Evolutionary conservation across 1,140 invertebrate species (phyloP).

Genomic region (Protaetia brevitarsis): DNA sequence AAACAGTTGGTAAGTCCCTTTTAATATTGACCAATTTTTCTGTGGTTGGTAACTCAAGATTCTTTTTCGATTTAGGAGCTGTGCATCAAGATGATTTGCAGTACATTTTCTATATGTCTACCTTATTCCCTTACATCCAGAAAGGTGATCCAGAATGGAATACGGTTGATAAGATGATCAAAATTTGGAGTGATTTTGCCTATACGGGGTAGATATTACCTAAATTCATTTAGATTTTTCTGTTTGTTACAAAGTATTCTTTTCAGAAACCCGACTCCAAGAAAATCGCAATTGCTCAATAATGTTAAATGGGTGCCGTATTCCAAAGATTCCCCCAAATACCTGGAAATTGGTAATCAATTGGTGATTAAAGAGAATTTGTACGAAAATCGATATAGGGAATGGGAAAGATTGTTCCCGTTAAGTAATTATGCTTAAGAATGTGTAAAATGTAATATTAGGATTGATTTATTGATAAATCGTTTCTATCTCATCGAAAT

Average conservation of each 20-base stretch:
- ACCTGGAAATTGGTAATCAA: constrained; percentile 54
- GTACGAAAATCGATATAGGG: constrained; percentile 36
- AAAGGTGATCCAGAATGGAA: constrained; percentile 52
- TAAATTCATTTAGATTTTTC: no score
- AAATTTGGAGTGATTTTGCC: constrained; percentile 54
- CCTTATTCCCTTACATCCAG: constrained; percentile 50
- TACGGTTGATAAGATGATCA: constrained; percentile 52
- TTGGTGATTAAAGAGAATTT: constrained; percentile 49
- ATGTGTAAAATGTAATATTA: constrained; percentile 1
- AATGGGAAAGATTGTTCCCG: constrained; percentile 60
- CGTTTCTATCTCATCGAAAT: no score
- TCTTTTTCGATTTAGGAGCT: constrained; percentile 52
- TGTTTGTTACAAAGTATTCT: constrained; percentile 22
- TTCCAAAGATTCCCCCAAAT: constrained; percentile 50
- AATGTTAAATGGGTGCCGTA: constrained; percentile 56
- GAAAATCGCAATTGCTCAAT: constrained; percentile 39
- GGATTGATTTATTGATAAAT: no score
- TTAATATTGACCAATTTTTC: no score
- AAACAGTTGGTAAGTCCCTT: constrained; percentile 41
- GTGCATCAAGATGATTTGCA: constrained; percentile 62
- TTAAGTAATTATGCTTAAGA: constrained; percentile 27
- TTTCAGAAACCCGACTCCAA: constrained; percentile 48
- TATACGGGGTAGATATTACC: constrained; percentile 52
- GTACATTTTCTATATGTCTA: constrained; percentile 59
- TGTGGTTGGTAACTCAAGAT: no score